Evolutionary conservation across 1,140 invertebrate genomes (phyloP).

Genomic region (Tribolium castaneum): DNA sequence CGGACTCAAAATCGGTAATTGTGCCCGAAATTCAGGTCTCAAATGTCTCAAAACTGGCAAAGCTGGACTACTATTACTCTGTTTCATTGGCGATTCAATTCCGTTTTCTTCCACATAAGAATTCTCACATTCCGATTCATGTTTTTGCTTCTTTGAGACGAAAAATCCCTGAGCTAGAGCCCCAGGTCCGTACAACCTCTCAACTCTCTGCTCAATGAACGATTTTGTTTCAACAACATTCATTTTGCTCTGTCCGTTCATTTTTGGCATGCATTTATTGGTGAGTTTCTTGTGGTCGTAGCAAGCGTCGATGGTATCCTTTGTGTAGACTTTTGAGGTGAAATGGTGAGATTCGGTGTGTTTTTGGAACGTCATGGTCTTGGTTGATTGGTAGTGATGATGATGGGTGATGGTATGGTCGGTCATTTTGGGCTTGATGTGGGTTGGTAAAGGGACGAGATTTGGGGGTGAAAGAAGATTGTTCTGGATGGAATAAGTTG

Average conservation of each 20-base stretch:
- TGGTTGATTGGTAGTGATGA: conserved; percentile 50
- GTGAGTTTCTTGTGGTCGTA: conserved; percentile 50
- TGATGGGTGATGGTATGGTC: conserved; percentile 54
- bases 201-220: conserved; percentile 89
- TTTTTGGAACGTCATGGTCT: conserved; percentile 50
- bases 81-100: conserved; percentile 52
- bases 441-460: conserved; percentile 59
- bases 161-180: conserved; percentile 86
- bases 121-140: conserved; percentile 58
- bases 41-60: conserved; percentile 83
- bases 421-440: conserved; percentile 52
- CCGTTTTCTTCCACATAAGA: conserved; percentile 42
- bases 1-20: conserved; percentile 77
- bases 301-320: conserved; percentile 57
- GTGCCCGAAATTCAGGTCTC: conserved; percentile 85
- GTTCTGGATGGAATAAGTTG: conserved; percentile 54
- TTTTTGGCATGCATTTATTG: conserved; percentile 47
- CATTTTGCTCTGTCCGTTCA: conserved; percentile 53
- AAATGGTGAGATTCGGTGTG: conserved; percentile 48
- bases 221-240: conserved; percentile 72
- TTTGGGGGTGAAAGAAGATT: conserved; percentile 62
- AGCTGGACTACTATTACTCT: conserved; percentile 62
- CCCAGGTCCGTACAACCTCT: conserved; percentile 86
- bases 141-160: conserved; percentile 69
- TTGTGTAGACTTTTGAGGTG: conserved; percentile 42